Evolutionary conservation across 2,797 vertebrate genomes (phyloP).

Genomic region (Acanthurus tractus): DNA sequence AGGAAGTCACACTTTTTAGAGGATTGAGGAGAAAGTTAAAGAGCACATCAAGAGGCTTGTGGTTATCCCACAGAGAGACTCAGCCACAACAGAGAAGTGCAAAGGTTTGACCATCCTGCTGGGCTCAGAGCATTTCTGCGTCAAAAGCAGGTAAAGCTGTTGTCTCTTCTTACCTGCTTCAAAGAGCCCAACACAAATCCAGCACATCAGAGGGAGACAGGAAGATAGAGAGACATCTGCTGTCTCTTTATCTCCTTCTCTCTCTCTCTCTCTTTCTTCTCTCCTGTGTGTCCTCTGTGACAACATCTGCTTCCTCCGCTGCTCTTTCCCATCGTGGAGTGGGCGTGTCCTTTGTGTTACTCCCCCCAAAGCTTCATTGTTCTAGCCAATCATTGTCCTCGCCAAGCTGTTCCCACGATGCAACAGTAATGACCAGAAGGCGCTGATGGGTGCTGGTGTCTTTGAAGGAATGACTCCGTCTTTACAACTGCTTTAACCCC

Average conservation of each 20-base stretch:
- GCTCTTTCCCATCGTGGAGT: conserved; percentile 93
- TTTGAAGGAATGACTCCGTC: conserved; percentile 82
- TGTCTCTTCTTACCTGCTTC: conserved; percentile 66
- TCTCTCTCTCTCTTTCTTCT: conserved; percentile 52
- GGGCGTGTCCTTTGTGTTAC: conserved; percentile 93
- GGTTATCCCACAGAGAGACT: neutral
- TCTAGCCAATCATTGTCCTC: conserved; percentile 93
- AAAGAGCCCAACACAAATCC: conserved; percentile 34
- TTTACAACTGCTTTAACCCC: conserved; percentile 75
- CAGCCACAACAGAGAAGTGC: conserved; percentile 5
- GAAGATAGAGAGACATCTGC: conserved; percentile 64
- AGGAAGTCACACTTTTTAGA: neutral
- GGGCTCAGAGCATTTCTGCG: conserved; percentile 14
- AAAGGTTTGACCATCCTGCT: conserved; percentile 19
- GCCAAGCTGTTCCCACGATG: conserved; percentile 93
- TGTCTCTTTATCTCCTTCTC: conserved; percentile 29
- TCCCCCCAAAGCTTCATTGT: conserved; percentile 86
- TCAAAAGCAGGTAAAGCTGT: conserved; percentile 48
- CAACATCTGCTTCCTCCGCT: conserved; percentile 98
- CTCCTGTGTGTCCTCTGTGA: conserved; percentile 80
- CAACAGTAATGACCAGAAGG: conserved; percentile 86
- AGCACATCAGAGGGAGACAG: conserved; percentile 23
- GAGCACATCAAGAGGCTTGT: neutral
- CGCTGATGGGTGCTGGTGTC: conserved; percentile 80
- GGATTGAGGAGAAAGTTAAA: neutral